Evolutionary conservation across 2,888 invertebrate species (phyloP), one percentile per base, ranked within the genome.

Genomic region (Onchidella celtica): DNA sequence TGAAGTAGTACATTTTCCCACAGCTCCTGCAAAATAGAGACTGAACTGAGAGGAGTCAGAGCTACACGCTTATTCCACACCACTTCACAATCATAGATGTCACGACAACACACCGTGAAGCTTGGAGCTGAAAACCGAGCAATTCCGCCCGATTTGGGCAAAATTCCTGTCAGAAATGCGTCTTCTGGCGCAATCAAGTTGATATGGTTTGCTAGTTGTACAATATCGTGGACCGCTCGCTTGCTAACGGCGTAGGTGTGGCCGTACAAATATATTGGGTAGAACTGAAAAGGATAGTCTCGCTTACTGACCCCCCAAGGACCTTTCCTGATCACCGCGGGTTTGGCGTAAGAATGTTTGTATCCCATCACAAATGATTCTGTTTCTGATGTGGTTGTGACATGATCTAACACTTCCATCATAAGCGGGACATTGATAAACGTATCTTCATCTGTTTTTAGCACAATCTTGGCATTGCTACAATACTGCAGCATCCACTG

Each of bases 101-200:
- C 73, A 9, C 72, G 27, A 24, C 81, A 84, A n/a, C 81, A 84
- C 84, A 87, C 87, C n/a, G 90, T 89, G 81, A 89, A 90, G 6
- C 89, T 88, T 6, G 81, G 34, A 0, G 86, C 83, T 14, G 85
- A 77, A 3, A 85, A 36, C 11, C 86, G 83, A 9, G 79, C 75
- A 9, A 88, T 85, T 17, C 80, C 84, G n/a, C 86, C 79, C 2
- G 86, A 72, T 74, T 85, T 86, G 0, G 87, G 84, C 17, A 90
- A 83, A 38, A 88, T 83, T 1, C 90, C 90, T 3, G 90, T 89
- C 9, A 90, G 85, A 66, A 87, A 89, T 4, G 87, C 90, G 65
- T 91, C 90, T 75, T 90, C 90, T 34, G 90, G 86, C 1, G 86
- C 85, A 14, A 90, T 72, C 65, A 87, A 85, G 1, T 87, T 88